Evolutionary conservation across 2,113 vertebrate species (phyloP).

Genomic region (Cyprinodon tularosa): DNA sequence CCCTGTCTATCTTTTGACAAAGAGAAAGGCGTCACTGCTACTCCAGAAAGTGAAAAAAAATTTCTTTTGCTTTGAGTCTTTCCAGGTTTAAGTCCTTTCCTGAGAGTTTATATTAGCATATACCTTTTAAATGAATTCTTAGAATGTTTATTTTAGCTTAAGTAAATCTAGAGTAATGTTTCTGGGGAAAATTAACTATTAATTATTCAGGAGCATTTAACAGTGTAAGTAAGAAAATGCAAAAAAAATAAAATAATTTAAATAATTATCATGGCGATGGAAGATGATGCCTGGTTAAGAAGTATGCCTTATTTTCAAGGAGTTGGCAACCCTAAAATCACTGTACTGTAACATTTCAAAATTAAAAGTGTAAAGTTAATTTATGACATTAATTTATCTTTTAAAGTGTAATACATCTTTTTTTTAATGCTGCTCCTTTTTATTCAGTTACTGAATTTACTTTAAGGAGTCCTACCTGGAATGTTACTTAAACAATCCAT

Average conservation of each 20-base stretch:
- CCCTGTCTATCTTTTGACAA: neutral
- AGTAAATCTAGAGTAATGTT: too few relatives aligned
- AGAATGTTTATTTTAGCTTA: neutral
- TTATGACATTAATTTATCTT: neutral
- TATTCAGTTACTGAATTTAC: neutral
- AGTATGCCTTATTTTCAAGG: too few relatives aligned
- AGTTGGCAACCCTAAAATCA: too few relatives aligned
- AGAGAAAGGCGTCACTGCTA: neutral
- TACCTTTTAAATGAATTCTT: too few relatives aligned
- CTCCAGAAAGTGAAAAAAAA: neutral
- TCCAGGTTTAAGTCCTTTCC: neutral
- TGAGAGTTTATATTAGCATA: neutral
- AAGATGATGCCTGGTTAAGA: too few relatives aligned
- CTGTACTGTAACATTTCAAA: neutral
- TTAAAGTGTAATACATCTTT: neutral
- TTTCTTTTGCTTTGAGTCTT: neutral
- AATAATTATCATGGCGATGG: too few relatives aligned
- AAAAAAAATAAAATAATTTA: too few relatives aligned
- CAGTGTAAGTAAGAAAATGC: neutral
- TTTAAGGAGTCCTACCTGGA: neutral
- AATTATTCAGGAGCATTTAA: neutral
- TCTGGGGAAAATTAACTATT: neutral
- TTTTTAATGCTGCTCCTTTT: neutral
- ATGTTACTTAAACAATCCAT: too few relatives aligned
- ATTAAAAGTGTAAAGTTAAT: neutral